A percentile compares a stretch with the other conserved stretches of the same genome.
phyloP scores from a whole-genome alignment of 1,140 invertebrate genomes.

The Palaemon carinicauda region DNA sequence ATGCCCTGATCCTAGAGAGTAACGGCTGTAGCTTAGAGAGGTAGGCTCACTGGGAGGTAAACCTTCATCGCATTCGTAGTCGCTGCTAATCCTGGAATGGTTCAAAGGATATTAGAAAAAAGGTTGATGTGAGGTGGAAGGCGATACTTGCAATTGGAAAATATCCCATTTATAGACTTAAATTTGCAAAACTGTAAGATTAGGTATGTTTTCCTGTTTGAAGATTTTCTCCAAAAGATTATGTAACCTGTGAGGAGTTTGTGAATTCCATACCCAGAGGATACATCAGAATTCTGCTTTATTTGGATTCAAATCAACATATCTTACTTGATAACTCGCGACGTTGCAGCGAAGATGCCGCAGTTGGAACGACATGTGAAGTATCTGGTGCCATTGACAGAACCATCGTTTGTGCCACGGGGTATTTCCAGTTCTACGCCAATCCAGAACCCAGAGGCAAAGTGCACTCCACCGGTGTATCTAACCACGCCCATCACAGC shows the following conservation, averaged over 20 bases:
- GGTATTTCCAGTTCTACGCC: slow-evolving; percentile 69
- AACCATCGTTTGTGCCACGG: slow-evolving; percentile 71
- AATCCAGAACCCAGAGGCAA: slow-evolving; percentile 69
- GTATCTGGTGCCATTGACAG: slow-evolving; percentile 68
- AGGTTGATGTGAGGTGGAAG: neutral
- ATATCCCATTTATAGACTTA: too few species aligned
- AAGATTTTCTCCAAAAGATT: too few species aligned
- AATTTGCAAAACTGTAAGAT: neutral
- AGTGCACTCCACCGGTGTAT: slow-evolving; percentile 68
- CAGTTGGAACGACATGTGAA: slow-evolving; percentile 65
- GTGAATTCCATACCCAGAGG: neutral
- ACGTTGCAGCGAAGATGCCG: slow-evolving; percentile 67
- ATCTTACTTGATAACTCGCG: slow-evolving; percentile 63
- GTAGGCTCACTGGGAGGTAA: neutral
- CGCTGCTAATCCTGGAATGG: neutral
- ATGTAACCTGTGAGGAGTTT: neutral
- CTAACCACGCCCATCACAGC: slow-evolving; percentile 62
- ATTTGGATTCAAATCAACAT: neutral
- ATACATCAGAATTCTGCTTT: neutral
- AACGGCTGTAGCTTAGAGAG: slow-evolving; percentile 16
- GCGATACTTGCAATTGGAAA: too few species aligned
- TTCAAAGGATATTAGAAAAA: neutral
- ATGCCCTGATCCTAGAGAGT: slow-evolving; percentile 21
- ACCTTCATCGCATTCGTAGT: neutral
- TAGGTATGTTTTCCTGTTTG: neutral